Evolutionary conservation across 1,140 invertebrate genomes (phyloP).

Genomic region (Grapholita molesta): DNA sequence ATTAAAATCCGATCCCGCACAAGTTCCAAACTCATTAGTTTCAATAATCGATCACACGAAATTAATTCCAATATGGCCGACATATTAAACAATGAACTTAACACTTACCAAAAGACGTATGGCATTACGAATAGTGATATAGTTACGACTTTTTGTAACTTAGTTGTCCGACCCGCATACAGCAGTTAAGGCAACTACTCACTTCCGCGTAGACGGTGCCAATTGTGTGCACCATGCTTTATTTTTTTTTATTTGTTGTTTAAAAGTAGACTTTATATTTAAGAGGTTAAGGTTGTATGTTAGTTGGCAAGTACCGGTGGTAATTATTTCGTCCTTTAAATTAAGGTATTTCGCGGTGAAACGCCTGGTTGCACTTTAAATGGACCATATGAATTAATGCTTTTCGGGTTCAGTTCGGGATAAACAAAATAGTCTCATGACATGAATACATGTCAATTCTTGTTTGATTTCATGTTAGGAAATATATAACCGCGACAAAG

Average conservation of each 20-base stretch:
- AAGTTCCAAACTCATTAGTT: background rate
- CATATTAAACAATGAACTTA: background rate
- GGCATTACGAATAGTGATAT: background rate
- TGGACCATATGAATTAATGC: background rate
- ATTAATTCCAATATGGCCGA: background rate
- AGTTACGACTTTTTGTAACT: background rate
- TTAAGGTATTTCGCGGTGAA: background rate
- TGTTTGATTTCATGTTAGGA: too few species aligned
- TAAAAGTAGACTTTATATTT: background rate
- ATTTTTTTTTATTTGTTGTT: background rate
- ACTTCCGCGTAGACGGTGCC: conserved; percentile 1
- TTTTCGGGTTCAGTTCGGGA: background rate
- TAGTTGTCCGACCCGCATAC: background rate
- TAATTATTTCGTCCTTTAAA: background rate
- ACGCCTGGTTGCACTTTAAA: background rate
- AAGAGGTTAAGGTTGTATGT: background rate
- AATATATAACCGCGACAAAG: too few species aligned
- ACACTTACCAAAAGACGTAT: background rate
- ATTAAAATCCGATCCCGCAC: background rate
- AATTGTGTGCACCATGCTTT: background rate
- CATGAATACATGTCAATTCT: too few species aligned
- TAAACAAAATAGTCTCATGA: too few species aligned
- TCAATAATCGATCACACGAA: background rate
- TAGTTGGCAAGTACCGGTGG: background rate
- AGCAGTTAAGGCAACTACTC: background rate